phyloP scores from a whole-genome alignment of 2,113 vertebrate species.

The Dipodomys spectabilis region DNA sequence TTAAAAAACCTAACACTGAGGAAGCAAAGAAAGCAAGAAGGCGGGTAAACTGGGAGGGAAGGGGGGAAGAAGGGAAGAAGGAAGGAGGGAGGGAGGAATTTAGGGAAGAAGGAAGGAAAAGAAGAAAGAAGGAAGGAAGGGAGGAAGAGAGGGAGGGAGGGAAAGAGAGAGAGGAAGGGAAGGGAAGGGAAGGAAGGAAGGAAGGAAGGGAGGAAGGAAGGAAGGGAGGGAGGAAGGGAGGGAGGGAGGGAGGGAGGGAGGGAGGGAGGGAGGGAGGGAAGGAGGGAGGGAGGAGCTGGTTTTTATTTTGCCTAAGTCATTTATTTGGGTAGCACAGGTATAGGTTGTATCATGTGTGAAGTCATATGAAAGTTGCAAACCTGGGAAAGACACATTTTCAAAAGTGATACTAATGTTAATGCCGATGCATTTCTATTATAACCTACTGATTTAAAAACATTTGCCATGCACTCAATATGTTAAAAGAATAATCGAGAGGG shows the following conservation, averaged over 20 bases:
- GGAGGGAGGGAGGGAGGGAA: too few relatives aligned
- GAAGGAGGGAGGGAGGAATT: too few relatives aligned
- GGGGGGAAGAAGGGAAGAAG: fast-evolving
- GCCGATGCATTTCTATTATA: not conserved
- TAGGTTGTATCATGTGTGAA: not conserved
- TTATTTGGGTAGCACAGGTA: fast-evolving
- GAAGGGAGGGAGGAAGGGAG: not conserved
- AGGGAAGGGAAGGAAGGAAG: not conserved
- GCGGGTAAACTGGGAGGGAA: not conserved
- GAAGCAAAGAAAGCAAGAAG: not conserved
- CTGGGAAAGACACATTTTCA: too few relatives aligned
- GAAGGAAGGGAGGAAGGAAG: too few relatives aligned
- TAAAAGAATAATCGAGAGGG: not conserved
- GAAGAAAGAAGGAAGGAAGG: too few relatives aligned
- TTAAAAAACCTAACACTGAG: not conserved
- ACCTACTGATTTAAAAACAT: not conserved
- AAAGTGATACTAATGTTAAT: not conserved
- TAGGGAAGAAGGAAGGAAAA: too few relatives aligned
- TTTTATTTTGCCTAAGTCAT: not conserved
- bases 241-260: too few relatives aligned
- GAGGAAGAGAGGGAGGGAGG: not conserved
- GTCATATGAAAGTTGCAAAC: not conserved
- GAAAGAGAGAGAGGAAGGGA: too few relatives aligned
- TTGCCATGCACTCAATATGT: not conserved
- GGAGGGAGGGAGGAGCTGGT: too few relatives aligned